Evolutionary conservation across 2,113 vertebrate species (phyloP).

Genomic region (Fukomys damarensis): DNA sequence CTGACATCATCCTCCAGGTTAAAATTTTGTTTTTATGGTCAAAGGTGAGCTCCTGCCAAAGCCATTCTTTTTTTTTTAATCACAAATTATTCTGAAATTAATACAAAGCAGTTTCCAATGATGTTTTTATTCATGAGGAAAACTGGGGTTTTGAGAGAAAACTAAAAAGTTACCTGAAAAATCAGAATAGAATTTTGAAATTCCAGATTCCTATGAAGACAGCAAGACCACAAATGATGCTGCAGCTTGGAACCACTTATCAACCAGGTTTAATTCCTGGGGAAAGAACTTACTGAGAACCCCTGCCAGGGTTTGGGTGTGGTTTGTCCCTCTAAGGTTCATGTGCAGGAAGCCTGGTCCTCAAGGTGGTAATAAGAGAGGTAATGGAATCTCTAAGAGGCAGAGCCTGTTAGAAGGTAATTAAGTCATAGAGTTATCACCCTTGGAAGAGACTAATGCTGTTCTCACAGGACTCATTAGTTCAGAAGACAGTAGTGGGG

Average conservation of each 20-base stretch:
- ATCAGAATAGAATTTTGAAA: conserved; percentile 44
- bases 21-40: neutral
- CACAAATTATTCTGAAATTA: neutral
- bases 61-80: neutral
- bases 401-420: neutral
- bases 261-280: neutral
- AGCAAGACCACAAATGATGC: neutral
- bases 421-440: neutral
- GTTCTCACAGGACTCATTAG: neutral
- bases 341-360: neutral
- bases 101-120: neutral
- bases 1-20: neutral
- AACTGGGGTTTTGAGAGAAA: neutral
- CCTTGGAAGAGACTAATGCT: neutral
- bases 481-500: neutral
- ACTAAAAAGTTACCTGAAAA: neutral
- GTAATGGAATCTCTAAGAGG: neutral
- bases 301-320: neutral
- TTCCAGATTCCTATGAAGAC: neutral
- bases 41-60: neutral
- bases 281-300: neutral
- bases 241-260: neutral
- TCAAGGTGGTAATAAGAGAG: neutral
- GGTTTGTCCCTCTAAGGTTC: neutral
- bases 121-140: neutral